Percentiles rank a stretch among this genome's conserved stretches.
phyloP scores from a whole-genome alignment of 1,140 invertebrate genomes.

The Caenorhabditis brenneri region DNA sequence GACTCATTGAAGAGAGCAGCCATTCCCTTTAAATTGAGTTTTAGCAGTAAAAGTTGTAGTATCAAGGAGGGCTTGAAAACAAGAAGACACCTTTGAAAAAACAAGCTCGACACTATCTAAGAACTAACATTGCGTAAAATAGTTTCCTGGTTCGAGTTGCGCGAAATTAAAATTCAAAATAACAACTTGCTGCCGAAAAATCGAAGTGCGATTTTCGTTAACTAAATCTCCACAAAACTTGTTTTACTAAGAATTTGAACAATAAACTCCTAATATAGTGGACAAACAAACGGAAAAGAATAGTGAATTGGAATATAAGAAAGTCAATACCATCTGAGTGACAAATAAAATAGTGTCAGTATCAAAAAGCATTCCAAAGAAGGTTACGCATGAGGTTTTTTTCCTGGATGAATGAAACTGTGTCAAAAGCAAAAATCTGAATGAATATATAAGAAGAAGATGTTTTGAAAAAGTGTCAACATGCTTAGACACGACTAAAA shows the following conservation, averaged over 20 bases:
- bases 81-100: background rate
- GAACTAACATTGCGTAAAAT: no score
- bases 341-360: background rate
- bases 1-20: slow-evolving; percentile 6
- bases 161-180: no score
- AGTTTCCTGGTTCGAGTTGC: no score
- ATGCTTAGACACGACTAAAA: background rate
- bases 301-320: background rate
- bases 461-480: background rate
- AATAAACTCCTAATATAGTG: background rate
- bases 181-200: no score
- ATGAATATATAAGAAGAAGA: background rate
- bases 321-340: background rate
- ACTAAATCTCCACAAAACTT: background rate
- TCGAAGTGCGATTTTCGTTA: background rate
- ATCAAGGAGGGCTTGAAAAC: background rate
- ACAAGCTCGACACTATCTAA: no score
- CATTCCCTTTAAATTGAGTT: background rate
- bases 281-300: background rate
- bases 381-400: no score
- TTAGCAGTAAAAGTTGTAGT: background rate
- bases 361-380: background rate
- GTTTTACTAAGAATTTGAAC: background rate
- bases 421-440: background rate
- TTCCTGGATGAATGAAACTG: no score